Base-by-base conservation (phyloP, 2,888 invertebrate genomes). In the Drosophila nigricruria region DNA sequence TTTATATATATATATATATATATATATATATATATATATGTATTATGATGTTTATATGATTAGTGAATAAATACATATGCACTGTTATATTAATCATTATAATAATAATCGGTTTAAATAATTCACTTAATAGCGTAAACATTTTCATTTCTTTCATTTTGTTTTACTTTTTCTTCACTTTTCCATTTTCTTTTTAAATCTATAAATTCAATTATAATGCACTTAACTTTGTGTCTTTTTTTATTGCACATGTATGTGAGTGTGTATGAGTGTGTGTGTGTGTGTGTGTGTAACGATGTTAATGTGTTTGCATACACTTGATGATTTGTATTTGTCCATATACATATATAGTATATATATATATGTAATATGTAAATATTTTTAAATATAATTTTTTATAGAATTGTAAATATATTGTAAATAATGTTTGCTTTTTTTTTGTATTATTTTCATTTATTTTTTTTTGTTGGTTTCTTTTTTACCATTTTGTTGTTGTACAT, bases 151-250 rank as follows among this genome's bases (percentile, higher is more conserved):
- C 50, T 8, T 50, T 27, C 34, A 57, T 58, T 67, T 73, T 27
- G 10, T 52, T 27, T 6, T 56, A 9, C 20, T 52, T 18, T 4
- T 52, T 6, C 50, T 16, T 50, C 32, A 32, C 34, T 50, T 50
- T 32, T 20, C 32, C 23, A 9, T 10, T 10, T 47, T 30, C 20
- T 25, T 47, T 78, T 81, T 77, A 89, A 88, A 70, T 84, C 84
- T 84, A 89, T 84, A 84, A 84, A 89, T 84, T 84, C 84, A 85
- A 85, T 86, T 86, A 86, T 89, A 85, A 85, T 89, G 85, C 89
- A 89, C 90, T 85, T 89, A 89, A 89, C 77, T 85, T 88, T 85
- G 86, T 80, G 85, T 77, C 57, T 70, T 49, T 49, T 42, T 50
- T 62, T 61, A 79, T 70, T 83, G 83, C 74, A 81, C 57, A 61